These are phyloP conservation scores for Dysmachus trigonus DNA, from an alignment of 2,888 invertebrate genomes.

Conservation along the genomic window DNA sequence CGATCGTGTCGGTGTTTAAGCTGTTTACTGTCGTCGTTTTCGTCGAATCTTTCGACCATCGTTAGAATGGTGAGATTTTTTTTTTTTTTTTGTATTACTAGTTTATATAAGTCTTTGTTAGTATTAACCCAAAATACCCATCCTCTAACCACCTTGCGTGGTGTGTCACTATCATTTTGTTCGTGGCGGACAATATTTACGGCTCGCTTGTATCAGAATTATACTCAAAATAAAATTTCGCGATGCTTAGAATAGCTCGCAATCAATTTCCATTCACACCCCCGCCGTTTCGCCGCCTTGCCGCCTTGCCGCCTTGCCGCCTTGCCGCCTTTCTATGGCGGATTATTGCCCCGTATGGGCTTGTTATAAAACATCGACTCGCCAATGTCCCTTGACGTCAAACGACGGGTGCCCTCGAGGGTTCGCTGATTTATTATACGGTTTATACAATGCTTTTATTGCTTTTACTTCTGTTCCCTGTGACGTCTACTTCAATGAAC, in stretches of 20 bases:
- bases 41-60: neutral
- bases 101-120: neutral
- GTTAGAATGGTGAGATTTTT: neutral
- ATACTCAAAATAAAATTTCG: neutral
- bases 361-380: neutral
- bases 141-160: neutral
- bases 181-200: neutral
- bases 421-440: neutral
- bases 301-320: too few species aligned
- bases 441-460: neutral
- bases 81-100: neutral
- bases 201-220: neutral
- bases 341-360: neutral
- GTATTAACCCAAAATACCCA: neutral
- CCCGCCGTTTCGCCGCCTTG: neutral
- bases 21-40: neutral
- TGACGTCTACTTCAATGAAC: neutral
- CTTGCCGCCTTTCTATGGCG: neutral
- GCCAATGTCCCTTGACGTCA: neutral
- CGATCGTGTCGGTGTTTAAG: too few species aligned
- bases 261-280: neutral
- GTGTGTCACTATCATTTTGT: neutral
- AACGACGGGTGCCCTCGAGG: neutral
- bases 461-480: neutral
- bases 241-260: neutral